A percentile compares a stretch with the other conserved stretches of the same genome.
These are phyloP conservation scores for Pipistrellus pygmaeus DNA, from an alignment of 2,797 vertebrate genomes.

Conservation along the genomic window DNA sequence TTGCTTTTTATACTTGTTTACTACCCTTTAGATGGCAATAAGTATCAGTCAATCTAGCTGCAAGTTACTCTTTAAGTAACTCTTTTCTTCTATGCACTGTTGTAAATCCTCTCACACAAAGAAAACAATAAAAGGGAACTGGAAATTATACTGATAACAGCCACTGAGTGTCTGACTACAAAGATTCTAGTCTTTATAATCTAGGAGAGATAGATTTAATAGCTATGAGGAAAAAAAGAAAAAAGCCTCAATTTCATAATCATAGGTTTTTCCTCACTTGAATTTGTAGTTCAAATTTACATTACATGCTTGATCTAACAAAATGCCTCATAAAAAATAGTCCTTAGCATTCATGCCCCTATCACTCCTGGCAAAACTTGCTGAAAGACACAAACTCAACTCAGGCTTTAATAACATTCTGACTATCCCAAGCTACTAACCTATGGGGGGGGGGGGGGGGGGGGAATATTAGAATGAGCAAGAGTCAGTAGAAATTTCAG, in stretches of 20 bases:
- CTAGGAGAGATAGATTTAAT: not conserved
- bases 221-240: not conserved
- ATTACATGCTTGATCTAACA: not conserved
- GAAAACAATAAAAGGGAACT: not conserved
- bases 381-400: not conserved
- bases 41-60: not conserved
- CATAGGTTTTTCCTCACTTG: not conserved
- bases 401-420: not conserved
- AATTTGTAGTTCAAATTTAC: conserved; percentile 30
- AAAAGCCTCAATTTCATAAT: not conserved
- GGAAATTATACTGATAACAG: not conserved
- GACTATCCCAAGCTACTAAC: not conserved
- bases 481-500: conserved; percentile 17
- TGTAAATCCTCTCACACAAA: not conserved
- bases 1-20: not conserved
- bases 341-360: not conserved
- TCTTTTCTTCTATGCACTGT: conserved; percentile 9
- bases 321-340: not conserved
- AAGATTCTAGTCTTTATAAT: not conserved
- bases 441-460: not conserved
- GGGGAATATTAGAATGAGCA: not conserved
- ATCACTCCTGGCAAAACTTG: not conserved
- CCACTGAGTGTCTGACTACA: not conserved
- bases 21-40: not conserved
- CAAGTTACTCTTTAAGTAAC: not conserved